These are phyloP conservation scores for Lithophane semibrunnea DNA, from an alignment of 2,888 invertebrate species.

Conservation along the genomic window DNA sequence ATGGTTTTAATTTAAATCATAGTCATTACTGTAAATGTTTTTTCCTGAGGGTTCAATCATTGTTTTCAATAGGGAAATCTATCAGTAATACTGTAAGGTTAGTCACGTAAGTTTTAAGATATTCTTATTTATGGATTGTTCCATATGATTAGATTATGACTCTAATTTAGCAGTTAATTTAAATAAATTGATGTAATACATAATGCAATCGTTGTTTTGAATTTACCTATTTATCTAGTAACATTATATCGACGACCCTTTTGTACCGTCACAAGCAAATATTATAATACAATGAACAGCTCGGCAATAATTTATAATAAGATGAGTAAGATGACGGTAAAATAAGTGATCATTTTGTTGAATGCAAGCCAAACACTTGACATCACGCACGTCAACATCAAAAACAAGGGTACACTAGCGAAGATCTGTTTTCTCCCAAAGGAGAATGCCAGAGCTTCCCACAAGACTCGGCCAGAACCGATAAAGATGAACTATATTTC, in stretches of 20 bases:
- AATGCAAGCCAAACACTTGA: no score
- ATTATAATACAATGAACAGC: neutral
- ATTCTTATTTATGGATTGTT: constrained; percentile 74
- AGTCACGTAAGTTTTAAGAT: constrained; percentile 77
- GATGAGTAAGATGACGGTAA: no score
- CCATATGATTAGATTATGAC: constrained; percentile 77
- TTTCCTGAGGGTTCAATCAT: constrained; percentile 65
- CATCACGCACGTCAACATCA: no score
- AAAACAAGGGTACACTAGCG: no score
- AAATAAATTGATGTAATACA: constrained; percentile 78
- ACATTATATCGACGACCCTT: neutral
- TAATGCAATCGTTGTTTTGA: constrained; percentile 56
- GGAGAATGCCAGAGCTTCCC: no score
- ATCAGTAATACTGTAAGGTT: constrained; percentile 71
- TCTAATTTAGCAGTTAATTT: constrained; percentile 76
- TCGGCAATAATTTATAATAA: no score
- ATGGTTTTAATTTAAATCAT: constrained; percentile 50
- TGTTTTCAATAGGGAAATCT: constrained; percentile 66
- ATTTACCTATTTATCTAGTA: neutral
- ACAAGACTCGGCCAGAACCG: no score
- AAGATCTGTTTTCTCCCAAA: no score
- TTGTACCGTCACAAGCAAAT: neutral
- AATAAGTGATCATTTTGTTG: no score
- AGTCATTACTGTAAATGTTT: constrained; percentile 61
- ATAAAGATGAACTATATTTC: no score